These are phyloP conservation scores for Alaudala cheleensis DNA, from an alignment of 2,113 vertebrate genomes.

Conservation along the genomic window DNA sequence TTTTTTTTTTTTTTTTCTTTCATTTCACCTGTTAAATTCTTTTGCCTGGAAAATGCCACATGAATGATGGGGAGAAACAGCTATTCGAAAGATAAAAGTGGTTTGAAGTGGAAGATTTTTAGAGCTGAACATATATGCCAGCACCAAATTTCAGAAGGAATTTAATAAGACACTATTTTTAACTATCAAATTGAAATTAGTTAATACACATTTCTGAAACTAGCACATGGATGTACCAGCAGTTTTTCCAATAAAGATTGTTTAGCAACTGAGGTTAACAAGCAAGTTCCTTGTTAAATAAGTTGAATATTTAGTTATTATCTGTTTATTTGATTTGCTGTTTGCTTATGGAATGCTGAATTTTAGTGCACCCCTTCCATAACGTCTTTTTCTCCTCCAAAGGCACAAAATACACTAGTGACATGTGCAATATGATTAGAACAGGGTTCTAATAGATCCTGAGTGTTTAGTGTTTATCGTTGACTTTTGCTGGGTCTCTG, in stretches of 20 bases:
- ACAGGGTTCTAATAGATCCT: neutral
- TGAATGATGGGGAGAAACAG: neutral
- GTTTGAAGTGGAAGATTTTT: neutral
- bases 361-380: neutral
- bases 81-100: neutral
- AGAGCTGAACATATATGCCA: neutral
- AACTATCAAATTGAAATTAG: neutral
- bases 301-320: neutral
- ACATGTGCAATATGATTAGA: neutral
- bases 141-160: neutral
- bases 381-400: neutral
- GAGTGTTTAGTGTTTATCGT: neutral
- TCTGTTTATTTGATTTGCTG: neutral
- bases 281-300: neutral
- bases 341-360: neutral
- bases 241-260: neutral
- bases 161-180: neutral
- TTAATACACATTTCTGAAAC: neutral
- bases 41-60: neutral
- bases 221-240: neutral
- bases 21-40: slow-evolving; percentile 9
- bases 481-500: neutral
- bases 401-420: neutral
- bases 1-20: neutral
- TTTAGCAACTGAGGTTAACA: neutral